These are phyloP conservation scores for Antedon mediterranea DNA, from an alignment of 53 echinoderm and acorn worm species.

Conservation along the genomic window DNA sequence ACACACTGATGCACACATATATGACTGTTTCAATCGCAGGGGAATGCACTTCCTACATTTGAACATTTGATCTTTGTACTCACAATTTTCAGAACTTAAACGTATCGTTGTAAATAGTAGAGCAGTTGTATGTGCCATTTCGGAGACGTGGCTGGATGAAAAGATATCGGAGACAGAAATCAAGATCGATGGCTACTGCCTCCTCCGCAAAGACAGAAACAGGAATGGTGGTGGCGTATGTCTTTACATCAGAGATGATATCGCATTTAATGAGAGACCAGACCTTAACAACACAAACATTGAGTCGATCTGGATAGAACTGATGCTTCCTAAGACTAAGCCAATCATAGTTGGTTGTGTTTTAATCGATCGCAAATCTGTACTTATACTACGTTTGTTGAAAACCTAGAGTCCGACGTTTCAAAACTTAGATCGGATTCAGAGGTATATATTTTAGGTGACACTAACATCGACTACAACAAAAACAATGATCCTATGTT, in stretches of 20 bases:
- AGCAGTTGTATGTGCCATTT: background rate
- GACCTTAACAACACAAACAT: background rate
- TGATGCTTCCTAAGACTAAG: background rate
- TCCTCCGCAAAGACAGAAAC: background rate
- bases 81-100: background rate
- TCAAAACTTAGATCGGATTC: too few relatives aligned
- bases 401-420: too few relatives aligned
- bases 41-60: constrained; percentile 1
- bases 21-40: background rate
- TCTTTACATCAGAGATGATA: background rate
- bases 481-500: too few relatives aligned
- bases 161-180: background rate
- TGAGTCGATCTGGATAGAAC: background rate
- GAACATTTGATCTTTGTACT: background rate
- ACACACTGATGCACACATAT: background rate
- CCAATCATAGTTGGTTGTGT: background rate
- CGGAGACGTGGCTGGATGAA: background rate
- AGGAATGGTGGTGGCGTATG: background rate
- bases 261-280: background rate
- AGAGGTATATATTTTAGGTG: too few relatives aligned
- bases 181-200: background rate
- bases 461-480: too few relatives aligned
- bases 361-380: too few relatives aligned
- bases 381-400: too few relatives aligned
- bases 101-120: background rate